Base-by-base conservation (phyloP, 2,888 invertebrate species). In the Limnephilus lunatus region DNA sequence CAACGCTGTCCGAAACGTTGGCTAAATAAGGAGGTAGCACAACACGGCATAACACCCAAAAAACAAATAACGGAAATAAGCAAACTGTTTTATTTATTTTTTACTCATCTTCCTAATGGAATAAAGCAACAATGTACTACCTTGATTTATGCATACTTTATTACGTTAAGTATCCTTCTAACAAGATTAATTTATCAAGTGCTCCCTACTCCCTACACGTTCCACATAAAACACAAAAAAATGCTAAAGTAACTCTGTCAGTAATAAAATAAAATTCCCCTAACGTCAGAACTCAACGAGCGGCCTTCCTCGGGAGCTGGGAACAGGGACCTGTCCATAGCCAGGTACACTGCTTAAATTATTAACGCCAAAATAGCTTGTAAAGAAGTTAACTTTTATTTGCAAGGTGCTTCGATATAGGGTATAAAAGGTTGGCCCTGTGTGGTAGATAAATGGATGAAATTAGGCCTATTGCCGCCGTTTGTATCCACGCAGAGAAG, bases 361-460 rank as follows among this genome's bases (percentile, higher is more conserved):
- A 86, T 86, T 44, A 39, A 86, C 35, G 83, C 25, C 86, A 86
- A 86, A 44, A 86, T 86, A 44, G 35, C 86, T 14, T 35, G 39
- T 35, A 86, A 30, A 86, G 86, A 86, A 35, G 44, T 86, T 68
- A 68, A 68, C 68, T 68, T 68, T 25, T 68, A 68, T 68, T 68
- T 68, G 25, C n/a, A 68, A 68, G n/a, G n/a, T 9, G 25, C 68
- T 68, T 68, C 25, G 68, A 68, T n/a, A 68, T 68, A 68, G 25
- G 68, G 9, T 4, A 68, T n/a, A 2, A 0, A 25, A 68, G 68
- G 2, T 68, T 25, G 25, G 68, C n/a, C n/a, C 32, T 9, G 9
- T 25, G 25, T 1, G 25, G 1, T 19, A 25, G 7, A 48, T 48
- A 48, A 48, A 39, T 39, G 9, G 4, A 39, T 39, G 4, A 39